Base-by-base conservation (phyloP, 2,113 vertebrate genomes). In the Cynocephalus volans region DNA sequence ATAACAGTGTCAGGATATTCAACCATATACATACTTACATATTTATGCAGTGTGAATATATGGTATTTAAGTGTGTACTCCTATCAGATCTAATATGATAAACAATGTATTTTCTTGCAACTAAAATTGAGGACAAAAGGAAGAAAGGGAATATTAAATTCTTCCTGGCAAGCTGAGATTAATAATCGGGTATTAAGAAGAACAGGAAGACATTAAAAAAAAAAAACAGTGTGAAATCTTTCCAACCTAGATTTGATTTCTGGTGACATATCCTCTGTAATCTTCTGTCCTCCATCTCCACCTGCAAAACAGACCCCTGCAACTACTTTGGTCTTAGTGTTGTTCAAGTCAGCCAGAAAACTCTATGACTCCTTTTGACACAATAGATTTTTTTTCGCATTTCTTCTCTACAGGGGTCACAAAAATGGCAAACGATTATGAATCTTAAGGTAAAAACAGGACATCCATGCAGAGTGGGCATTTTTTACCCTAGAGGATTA, bases 371-470 rank as follows among this genome's bases (percentile, higher is more conserved):
- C 26, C 64, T 94, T 95, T 93, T 69, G 60, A 95, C 72, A 81
- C 8, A 28, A 54, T 21, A 77, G 69, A 24, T 60, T 72, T 60
- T 80, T 50, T 64, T 1, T 28, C 3, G n/a, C 24, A 12, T 76
- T 79, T 41, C 12, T 89, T 87, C 80, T 70, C 90, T 58, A 7
- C 2, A 52, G 64, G 6, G 79, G 50, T 92, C 83, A 95, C 31
- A 65, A 67, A 86, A 48, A 60, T 48, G 10, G 79, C 79, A 87
- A 96, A 90, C 31, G 67, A 50, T 77, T 96, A 73, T 76, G 65
- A 91, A 79, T 93, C 88, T 92, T 89, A 50, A 81, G 82, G 67
- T 70, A 33, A 96, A 93, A 95, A 67, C 48, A 91, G 85, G 93
- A 80, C 83, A 95, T 72, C 86, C 41, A 64, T 19, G 26, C 52